These are phyloP conservation scores for Elanoides forficatus DNA, from an alignment of 2,113 vertebrate genomes.

Conservation along the genomic window DNA sequence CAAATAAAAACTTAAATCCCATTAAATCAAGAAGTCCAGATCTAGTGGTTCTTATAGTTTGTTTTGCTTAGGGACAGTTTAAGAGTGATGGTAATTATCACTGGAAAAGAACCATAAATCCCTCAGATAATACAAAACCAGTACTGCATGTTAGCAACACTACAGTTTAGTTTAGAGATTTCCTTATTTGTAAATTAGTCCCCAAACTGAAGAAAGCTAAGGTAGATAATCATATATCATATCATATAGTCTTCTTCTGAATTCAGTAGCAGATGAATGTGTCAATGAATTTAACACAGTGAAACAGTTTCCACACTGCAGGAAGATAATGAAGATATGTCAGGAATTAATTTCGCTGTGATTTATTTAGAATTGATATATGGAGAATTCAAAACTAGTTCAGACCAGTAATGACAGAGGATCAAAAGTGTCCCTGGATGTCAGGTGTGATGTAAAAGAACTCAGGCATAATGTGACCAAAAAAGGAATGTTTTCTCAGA, in stretches of 20 bases:
- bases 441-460: not conserved
- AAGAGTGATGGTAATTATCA: not conserved
- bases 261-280: not conserved
- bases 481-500: not conserved
- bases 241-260: not conserved
- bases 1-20: not conserved
- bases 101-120: not conserved
- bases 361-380: not conserved
- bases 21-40: not conserved
- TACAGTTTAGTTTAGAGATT: not conserved
- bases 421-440: not conserved
- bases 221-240: not conserved
- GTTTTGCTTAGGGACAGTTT: not conserved
- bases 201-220: not conserved
- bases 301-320: not conserved
- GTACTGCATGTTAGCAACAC: not conserved
- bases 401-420: not conserved
- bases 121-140: not conserved
- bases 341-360: not conserved
- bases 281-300: not conserved
- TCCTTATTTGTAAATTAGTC: not conserved
- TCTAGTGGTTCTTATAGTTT: not conserved
- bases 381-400: not conserved
- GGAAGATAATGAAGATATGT: not conserved
- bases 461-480: not conserved